Evolutionary conservation across 2,797 vertebrate genomes (phyloP).

Genomic region (Pampus argenteus): DNA sequence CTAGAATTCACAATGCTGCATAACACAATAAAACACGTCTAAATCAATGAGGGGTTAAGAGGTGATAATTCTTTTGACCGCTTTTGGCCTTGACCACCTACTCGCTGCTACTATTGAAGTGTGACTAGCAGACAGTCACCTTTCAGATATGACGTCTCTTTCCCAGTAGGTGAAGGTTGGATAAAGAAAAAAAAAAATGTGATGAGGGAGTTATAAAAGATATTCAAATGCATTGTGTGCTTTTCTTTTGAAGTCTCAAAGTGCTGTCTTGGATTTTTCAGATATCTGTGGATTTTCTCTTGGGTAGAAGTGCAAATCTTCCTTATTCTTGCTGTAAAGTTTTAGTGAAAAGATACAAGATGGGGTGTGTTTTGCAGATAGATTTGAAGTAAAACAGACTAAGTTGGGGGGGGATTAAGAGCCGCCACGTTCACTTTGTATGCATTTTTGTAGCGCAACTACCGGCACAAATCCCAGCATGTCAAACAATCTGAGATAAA

Average conservation of each 20-base stretch:
- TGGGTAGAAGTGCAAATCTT: slow-evolving; percentile 58
- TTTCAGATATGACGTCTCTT: slow-evolving; percentile 58
- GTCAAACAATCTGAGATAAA: slow-evolving; percentile 53
- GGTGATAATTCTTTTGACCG: slow-evolving; percentile 67
- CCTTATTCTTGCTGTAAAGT: slow-evolving; percentile 65
- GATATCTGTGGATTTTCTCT: slow-evolving; percentile 69
- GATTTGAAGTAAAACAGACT: slow-evolving; percentile 60
- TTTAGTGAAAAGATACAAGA: slow-evolving; percentile 56
- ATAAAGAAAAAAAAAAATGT: slow-evolving; percentile 38
- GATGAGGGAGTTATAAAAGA: slow-evolving; percentile 50
- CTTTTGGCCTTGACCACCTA: slow-evolving; percentile 57
- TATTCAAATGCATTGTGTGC: slow-evolving; percentile 64
- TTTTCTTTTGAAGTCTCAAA: slow-evolving; percentile 74
- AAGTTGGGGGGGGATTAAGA: slow-evolving; percentile 54
- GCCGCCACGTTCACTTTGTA: slow-evolving; percentile 50
- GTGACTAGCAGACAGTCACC: slow-evolving; percentile 62
- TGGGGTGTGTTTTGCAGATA: slow-evolving; percentile 67
- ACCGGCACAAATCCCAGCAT: slow-evolving; percentile 51
- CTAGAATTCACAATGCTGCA: slow-evolving; percentile 63
- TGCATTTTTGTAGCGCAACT: slow-evolving; percentile 50
- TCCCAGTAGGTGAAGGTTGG: slow-evolving; percentile 45
- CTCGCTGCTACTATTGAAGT: slow-evolving; percentile 48
- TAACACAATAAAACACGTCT: slow-evolving; percentile 61
- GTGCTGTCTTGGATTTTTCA: slow-evolving; percentile 64
- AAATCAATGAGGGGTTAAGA: slow-evolving; percentile 74